Evolutionary conservation across 2,888 invertebrate genomes (phyloP).

Genomic region (Baronia brevicornis): DNA sequence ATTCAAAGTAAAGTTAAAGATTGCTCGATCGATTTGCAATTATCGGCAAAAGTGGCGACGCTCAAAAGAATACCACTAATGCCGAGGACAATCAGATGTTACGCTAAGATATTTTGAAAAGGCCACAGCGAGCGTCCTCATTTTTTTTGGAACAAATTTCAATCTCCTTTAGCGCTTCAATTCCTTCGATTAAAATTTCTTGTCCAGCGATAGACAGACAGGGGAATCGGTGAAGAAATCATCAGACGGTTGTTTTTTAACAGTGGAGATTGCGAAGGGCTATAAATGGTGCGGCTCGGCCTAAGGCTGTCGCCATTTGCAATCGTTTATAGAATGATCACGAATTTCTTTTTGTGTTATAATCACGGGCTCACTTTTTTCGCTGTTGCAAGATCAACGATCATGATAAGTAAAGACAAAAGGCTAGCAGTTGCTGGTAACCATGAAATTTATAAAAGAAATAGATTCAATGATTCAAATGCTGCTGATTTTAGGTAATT

Average conservation of each 20-base stretch:
- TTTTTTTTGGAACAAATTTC: conserved; percentile 39
- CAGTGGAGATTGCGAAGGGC: conserved; percentile 63
- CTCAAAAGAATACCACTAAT: conserved; percentile 22
- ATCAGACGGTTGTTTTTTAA: conserved; percentile 62
- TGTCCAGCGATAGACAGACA: conserved; percentile 49
- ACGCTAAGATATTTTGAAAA: conserved; percentile 53
- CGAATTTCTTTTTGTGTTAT: conserved; percentile 72
- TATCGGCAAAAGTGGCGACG: conserved; percentile 1
- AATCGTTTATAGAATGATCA: conserved; percentile 72
- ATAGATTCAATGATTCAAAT: no score
- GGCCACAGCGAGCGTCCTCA: conserved; percentile 30
- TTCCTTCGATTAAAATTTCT: conserved; percentile 43
- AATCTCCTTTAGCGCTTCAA: conserved; percentile 41
- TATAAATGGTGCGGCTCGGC: conserved; percentile 63
- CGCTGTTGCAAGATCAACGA: no score
- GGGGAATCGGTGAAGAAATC: conserved; percentile 53
- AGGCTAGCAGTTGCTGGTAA: no score
- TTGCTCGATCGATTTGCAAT: conserved; percentile 4
- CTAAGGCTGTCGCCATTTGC: conserved; percentile 70
- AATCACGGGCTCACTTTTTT: conserved; percentile 61
- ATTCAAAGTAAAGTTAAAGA: background rate
- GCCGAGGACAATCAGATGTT: conserved; percentile 38
- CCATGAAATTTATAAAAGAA: no score
- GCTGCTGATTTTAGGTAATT: no score
- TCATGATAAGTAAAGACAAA: no score